These are phyloP conservation scores for Salvelinus fontinalis DNA, from an alignment of 2,113 vertebrate genomes.

Conservation along the genomic window DNA sequence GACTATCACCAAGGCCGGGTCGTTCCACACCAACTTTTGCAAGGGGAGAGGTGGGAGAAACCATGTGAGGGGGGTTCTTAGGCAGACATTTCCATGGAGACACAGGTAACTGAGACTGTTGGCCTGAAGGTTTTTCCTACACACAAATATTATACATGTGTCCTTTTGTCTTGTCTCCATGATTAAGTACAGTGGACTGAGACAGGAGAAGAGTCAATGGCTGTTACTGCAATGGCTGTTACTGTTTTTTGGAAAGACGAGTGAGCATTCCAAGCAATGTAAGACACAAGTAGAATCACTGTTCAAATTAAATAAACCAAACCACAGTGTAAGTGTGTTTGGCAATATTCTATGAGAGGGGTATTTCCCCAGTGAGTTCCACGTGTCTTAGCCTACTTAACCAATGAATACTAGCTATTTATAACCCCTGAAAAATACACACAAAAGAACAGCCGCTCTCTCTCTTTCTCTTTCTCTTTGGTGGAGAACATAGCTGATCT, in stretches of 20 bases:
- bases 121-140: neutral
- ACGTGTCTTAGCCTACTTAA: slow-evolving; percentile 33
- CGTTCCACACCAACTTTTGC: neutral
- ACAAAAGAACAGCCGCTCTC: slow-evolving; percentile 34
- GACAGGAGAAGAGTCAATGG: neutral
- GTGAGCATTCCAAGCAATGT: neutral
- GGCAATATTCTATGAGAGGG: neutral
- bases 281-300: neutral
- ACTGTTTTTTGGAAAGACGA: neutral
- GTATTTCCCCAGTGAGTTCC: neutral
- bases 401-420: slow-evolving; percentile 63
- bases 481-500: slow-evolving; percentile 56
- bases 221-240: neutral
- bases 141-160: neutral
- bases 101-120: neutral
- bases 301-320: neutral
- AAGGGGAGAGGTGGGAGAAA: neutral
- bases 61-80: neutral
- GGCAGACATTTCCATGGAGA: neutral
- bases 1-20: neutral
- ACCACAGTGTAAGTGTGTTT: neutral
- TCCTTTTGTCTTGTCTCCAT: neutral
- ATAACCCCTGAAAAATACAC: slow-evolving; percentile 48
- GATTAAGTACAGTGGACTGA: neutral
- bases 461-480: slow-evolving; percentile 34